phyloP scores from a whole-genome alignment of 2,888 invertebrate genomes.

The Megalurothrips usitatus region DNA sequence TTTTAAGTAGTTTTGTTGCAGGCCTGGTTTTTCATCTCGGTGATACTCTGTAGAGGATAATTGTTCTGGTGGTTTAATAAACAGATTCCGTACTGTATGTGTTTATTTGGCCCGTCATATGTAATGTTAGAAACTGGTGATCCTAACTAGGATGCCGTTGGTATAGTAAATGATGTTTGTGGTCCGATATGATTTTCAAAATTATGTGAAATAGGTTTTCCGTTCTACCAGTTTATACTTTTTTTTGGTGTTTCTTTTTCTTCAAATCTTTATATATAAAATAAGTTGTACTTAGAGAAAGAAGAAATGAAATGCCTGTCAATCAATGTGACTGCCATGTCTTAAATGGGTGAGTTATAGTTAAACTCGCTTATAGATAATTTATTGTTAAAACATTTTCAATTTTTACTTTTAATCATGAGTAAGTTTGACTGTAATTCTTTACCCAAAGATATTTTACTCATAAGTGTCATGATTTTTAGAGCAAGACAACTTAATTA shows the following conservation, averaged over 20 bases:
- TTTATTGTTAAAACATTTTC: background rate
- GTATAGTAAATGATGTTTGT: background rate
- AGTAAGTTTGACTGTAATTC: conserved; percentile 25
- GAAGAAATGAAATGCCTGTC: background rate
- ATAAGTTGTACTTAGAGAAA: background rate
- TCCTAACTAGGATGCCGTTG: no score
- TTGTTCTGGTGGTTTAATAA: background rate
- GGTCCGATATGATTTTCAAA: background rate
- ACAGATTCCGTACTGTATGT: background rate
- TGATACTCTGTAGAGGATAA: conserved; percentile 15
- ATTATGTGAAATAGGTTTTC: background rate
- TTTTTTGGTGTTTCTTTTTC: background rate
- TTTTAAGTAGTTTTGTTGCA: conserved; percentile 5
- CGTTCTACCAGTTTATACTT: background rate
- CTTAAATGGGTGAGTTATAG: conserved; percentile 12
- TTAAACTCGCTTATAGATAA: conserved; percentile 23
- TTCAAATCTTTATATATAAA: background rate
- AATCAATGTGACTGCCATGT: conserved; percentile 4
- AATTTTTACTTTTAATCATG: conserved; percentile 15
- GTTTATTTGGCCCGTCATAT: background rate
- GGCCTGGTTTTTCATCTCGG: conserved; percentile 20
- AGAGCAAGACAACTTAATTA: background rate
- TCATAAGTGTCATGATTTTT: background rate
- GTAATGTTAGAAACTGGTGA: background rate
- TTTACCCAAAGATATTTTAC: conserved; percentile 20